phyloP scores from a whole-genome alignment of 1,140 invertebrate species.

The Anoplolepis gracilipes region DNA sequence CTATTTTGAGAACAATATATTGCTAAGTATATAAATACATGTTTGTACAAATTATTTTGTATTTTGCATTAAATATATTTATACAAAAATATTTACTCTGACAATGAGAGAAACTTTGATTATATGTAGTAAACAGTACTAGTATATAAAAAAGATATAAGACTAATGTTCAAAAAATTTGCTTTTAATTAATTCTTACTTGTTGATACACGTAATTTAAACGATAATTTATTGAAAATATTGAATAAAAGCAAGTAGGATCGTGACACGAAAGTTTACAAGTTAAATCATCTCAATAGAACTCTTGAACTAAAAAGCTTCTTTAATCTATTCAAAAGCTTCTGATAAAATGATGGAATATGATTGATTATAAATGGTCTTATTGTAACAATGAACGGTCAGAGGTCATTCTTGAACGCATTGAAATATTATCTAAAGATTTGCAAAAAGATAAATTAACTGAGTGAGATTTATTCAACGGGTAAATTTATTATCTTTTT shows the following conservation, averaged over 20 bases:
- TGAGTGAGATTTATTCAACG: neutral
- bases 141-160: too few relatives aligned
- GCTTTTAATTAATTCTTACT: too few relatives aligned
- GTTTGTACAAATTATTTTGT: too few relatives aligned
- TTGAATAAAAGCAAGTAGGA: neutral
- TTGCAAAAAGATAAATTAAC: neutral
- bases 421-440: neutral
- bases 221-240: constrained; percentile 7
- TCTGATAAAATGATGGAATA: constrained; percentile 4
- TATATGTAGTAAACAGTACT: too few relatives aligned
- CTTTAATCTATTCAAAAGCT: constrained; percentile 23
- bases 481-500: neutral
- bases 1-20: too few relatives aligned
- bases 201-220: neutral
- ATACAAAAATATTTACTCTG: too few relatives aligned
- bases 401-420: neutral
- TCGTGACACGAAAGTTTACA: neutral
- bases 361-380: constrained; percentile 23
- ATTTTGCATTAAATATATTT: too few relatives aligned
- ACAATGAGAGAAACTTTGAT: too few relatives aligned
- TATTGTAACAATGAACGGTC: neutral
- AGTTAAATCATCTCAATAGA: neutral
- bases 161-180: too few relatives aligned
- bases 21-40: too few relatives aligned
- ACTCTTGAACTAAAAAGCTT: constrained; percentile 3